Base-by-base conservation (phyloP, 2,113 vertebrate species). In the Sylvilagus bachmani region DNA sequence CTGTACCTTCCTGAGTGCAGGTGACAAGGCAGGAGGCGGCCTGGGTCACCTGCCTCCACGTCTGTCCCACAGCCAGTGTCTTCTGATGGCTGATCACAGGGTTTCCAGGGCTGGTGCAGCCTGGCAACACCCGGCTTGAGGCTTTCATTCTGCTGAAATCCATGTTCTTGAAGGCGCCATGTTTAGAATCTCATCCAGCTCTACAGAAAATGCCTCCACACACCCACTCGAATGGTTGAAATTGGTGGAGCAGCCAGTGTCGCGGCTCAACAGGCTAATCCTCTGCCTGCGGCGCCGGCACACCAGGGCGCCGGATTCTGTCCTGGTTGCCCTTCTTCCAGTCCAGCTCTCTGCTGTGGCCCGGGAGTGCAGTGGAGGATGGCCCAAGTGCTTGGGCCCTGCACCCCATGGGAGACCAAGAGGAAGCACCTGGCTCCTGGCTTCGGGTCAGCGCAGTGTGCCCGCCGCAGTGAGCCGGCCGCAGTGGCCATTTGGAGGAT, bases 1-100 rank as follows among this genome's bases (percentile, higher is more conserved):
- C 97, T 49, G 61, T 61, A 90, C 94, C 97, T 97, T 97, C 84
- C 55, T 96, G 95, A 97, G 96, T 96, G 97, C 80, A 96, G 96
- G 94, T 93, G 97, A 93, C 89, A 86, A 97, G 96, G 96, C 95
- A 90, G 95, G 97, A 96, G 97, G 95, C 78, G 95, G 96, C 97
- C 96, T 96, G 96, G 44, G 44, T 44, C 44, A 93, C 97, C 97
- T 96, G 93, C 80, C 95, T 97, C 96, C 89, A 25, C 90, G 96
- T 97, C 98, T 94, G 96, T 95, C 96, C 95, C 90, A 27, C 83
- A 92, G 96, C 96, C 91, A 31, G 27, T 8, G 51, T 90, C 97
- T 93, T 96, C 87, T 91, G 21, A 44, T 79, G 84, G 93, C 98
- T 97, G 93, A 97, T 95, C 94, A 97, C 97, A 97, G 96, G 89